Evolutionary conservation across 2,888 invertebrate species (phyloP).

Genomic region (Rhagophthalmus giganteus): DNA sequence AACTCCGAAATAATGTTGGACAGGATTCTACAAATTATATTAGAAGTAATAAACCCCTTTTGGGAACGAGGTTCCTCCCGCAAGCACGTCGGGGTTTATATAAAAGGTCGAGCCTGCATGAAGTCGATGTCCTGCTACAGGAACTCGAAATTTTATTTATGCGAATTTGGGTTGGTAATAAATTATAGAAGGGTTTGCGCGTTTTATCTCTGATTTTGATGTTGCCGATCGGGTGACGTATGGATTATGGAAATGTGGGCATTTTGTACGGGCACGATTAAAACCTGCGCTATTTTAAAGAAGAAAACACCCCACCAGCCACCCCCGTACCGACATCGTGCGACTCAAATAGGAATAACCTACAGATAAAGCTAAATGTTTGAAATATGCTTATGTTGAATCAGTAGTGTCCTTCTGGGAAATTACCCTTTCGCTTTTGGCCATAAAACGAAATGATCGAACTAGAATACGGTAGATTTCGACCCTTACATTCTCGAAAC

Average conservation of each 20-base stretch:
- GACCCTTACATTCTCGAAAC: constrained; percentile 6
- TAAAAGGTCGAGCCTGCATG: not conserved
- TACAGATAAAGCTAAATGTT: constrained; percentile 11
- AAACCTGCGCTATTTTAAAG: too few relatives aligned
- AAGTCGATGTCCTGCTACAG: not conserved
- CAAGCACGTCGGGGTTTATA: not conserved
- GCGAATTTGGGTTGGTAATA: not conserved
- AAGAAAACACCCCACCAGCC: too few relatives aligned
- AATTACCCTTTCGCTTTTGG: constrained; percentile 15
- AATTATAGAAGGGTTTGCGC: not conserved
- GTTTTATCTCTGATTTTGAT: not conserved
- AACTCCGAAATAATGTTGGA: not conserved
- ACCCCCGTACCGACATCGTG: too few relatives aligned
- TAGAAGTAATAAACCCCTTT: not conserved
- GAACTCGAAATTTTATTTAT: not conserved
- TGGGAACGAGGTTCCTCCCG: not conserved
- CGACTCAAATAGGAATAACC: constrained; percentile 7
- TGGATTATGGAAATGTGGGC: too few relatives aligned
- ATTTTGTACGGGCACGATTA: too few relatives aligned
- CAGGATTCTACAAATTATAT: not conserved
- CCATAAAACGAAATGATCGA: constrained; percentile 10
- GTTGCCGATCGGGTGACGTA: not conserved
- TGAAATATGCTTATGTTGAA: constrained; percentile 16
- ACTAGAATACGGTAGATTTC: constrained; percentile 6
- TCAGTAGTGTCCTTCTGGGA: constrained; percentile 15